Evolutionary conservation across 2,888 invertebrate species (phyloP).

Genomic region (Schizaphis graminum): DNA sequence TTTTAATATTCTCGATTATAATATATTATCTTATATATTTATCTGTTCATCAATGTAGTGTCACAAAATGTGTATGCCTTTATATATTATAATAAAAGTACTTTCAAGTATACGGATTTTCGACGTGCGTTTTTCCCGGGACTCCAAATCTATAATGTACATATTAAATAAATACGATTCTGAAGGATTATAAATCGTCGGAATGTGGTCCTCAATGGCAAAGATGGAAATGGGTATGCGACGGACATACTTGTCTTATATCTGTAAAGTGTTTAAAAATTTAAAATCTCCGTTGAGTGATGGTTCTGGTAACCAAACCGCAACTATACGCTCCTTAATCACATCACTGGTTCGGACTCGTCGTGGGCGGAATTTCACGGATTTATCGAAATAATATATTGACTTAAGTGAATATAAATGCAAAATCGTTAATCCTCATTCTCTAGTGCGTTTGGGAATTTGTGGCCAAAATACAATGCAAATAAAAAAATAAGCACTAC

Average conservation of each 20-base stretch:
- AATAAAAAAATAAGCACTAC: not conserved
- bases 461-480: not conserved
- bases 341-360: not conserved
- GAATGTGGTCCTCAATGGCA: accelerated
- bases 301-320: not conserved
- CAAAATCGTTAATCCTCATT: conserved; percentile 11
- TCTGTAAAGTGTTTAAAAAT: not conserved
- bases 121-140: not conserved
- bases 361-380: not conserved
- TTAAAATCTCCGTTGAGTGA: not conserved
- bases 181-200: not conserved
- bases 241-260: not conserved
- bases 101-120: not conserved
- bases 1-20: not conserved
- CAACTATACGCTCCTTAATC: accelerated
- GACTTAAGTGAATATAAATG: not conserved
- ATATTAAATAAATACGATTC: not conserved
- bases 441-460: not conserved
- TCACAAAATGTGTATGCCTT: not conserved
- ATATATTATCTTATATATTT: not conserved
- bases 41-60: too few relatives aligned
- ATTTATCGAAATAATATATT: not conserved
- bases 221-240: too few relatives aligned
- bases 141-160: not conserved
- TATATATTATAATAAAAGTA: not conserved